Conservation (phyloP, 2,797 vertebrate genomes). For the Paramormyrops hopkinsi region DNA sequence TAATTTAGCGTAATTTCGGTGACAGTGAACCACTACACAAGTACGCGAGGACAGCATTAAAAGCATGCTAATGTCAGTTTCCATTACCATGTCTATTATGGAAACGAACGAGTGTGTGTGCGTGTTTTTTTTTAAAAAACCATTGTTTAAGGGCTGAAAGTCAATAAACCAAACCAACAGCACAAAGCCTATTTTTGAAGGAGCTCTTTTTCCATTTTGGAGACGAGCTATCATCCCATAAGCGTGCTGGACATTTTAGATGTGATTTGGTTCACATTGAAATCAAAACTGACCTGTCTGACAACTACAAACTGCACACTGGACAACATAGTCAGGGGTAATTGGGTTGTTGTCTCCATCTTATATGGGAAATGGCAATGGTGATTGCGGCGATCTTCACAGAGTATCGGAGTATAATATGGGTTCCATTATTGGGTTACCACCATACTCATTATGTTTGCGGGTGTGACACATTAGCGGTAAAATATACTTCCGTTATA, state of each 20-base stretch:
- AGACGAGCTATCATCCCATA: background rate
- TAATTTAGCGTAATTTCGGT: slow-evolving; percentile 10
- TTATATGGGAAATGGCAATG: background rate
- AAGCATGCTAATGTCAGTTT: background rate
- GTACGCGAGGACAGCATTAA: background rate
- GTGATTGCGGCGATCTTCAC: background rate
- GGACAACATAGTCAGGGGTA: background rate
- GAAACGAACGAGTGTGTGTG: background rate
- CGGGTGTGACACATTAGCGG: background rate
- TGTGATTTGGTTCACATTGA: background rate
- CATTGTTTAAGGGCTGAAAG: background rate
- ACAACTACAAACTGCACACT: background rate
- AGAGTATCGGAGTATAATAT: background rate
- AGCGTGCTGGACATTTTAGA: background rate
- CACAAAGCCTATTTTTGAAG: background rate
- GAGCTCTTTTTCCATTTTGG: background rate
- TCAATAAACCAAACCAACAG: background rate
- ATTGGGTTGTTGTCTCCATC: background rate
- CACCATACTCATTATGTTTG: background rate
- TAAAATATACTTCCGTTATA: background rate
- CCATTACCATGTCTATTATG: background rate
- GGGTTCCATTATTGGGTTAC: background rate
- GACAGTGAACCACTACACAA: background rate
- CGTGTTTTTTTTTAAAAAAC: background rate
- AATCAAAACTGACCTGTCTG: background rate